Conservation (phyloP, 2,797 vertebrate species). For the Notolepis coatsorum region DNA sequence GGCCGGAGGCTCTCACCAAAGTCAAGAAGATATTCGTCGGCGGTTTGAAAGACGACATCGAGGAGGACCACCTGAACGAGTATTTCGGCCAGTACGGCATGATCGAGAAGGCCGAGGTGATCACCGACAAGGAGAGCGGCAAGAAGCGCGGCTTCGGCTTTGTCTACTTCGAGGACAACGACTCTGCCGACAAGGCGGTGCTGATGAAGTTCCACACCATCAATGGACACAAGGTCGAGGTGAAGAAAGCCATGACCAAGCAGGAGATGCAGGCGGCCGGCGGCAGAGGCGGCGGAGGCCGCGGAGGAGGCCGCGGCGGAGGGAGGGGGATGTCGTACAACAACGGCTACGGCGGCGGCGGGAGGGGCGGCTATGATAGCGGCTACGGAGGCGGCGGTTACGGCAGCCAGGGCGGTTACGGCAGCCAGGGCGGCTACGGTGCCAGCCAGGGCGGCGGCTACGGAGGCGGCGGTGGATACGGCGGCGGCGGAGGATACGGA, state of each 20-base stretch:
- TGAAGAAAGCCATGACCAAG: conserved; percentile 97
- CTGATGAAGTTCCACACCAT: conserved; percentile 96
- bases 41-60: conserved; percentile 92
- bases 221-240: conserved; percentile 96
- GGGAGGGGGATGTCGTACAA: conserved; percentile 85
- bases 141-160: conserved; percentile 98
- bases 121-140: conserved; percentile 95
- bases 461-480: conserved; percentile 88
- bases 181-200: conserved; percentile 95
- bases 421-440: conserved; percentile 73
- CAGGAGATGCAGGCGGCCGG: conserved; percentile 93
- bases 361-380: conserved; percentile 86
- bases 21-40: conserved; percentile 98
- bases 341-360: conserved; percentile 88
- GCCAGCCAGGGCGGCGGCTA: conserved; percentile 86
- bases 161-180: conserved; percentile 95
- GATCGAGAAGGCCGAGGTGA: conserved; percentile 96
- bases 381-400: conserved; percentile 85
- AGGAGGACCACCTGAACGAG: conserved; percentile 87
- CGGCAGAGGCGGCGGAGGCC: conserved; percentile 79
- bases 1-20: conserved; percentile 94
- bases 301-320: conserved; percentile 81
- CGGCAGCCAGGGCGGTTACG: conserved; percentile 88
- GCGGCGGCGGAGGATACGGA: conserved; percentile 78
- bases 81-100: conserved; percentile 93